Base-by-base conservation (phyloP, 2,797 vertebrate genomes). In the Rhynchotus rufescens region DNA sequence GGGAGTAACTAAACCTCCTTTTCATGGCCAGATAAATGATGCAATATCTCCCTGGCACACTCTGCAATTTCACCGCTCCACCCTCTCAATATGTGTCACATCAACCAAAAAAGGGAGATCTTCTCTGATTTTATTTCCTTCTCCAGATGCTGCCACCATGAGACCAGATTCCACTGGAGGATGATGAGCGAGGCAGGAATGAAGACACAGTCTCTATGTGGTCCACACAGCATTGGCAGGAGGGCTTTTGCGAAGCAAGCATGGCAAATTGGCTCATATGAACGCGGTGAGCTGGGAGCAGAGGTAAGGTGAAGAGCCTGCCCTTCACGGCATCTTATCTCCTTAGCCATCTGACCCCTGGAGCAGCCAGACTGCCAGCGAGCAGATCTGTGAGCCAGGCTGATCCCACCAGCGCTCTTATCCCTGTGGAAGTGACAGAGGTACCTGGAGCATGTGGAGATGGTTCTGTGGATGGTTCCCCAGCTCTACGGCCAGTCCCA, bases 1-100 rank as follows among this genome's bases (percentile, higher is more conserved):
- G 13, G 49, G 49, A 51, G 49, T 9, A 7, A 3, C 16, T 4
- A 15, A 38, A 51, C 9, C 30, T 26, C 51, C 61, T 49, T 40
- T 51, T 36, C 28, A 3, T 0, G 21, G 34, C 28, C 40, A 42
- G 52, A 11, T 9, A 23, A 2, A 4, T 0, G 2, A 9, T 4
- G 47, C 5, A 4, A 5, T 7, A 64, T 17, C 26, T 32, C 30
- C 57, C 38, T 7, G 82, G 62, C 23, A 62, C 23, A 62, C 81
- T 8, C 47, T 40, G 56, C 2, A 0, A 3, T 25, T 72, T 36
- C 44, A 2, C 54, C 15, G 68, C 65, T 54, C 56, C 82, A 20
- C 49, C 30, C 32, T 59, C 73, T 66, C 51, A 77, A 85, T 54
- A 67, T 40, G 60, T 11, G 12, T 28, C 34, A 5, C 1, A 1